Percentiles rank a stretch among this genome's conserved stretches.
phyloP scores from a whole-genome alignment of 2,113 vertebrate species.

The Neotragus moschatus region DNA sequence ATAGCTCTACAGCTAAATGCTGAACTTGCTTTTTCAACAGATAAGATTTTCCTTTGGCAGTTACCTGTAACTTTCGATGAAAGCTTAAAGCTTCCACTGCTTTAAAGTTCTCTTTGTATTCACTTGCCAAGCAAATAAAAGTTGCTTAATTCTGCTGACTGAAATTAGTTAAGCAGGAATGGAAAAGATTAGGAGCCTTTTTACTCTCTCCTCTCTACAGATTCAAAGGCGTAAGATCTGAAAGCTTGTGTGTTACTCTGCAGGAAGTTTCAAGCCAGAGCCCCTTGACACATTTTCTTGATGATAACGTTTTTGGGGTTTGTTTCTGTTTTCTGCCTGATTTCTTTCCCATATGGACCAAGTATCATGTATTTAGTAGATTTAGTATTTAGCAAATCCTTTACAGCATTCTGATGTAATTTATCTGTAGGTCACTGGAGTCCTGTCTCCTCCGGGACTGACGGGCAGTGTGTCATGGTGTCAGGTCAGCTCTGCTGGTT shows the following conservation, averaged over 20 bases:
- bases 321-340: background rate
- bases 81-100: constrained; percentile 56
- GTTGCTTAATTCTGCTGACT: constrained; percentile 65
- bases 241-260: background rate
- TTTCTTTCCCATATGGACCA: background rate
- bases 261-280: background rate
- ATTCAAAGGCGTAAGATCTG: background rate
- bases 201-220: background rate
- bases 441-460: background rate
- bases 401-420: background rate
- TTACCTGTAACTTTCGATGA: constrained; percentile 68
- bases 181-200: constrained; percentile 55
- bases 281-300: background rate
- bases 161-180: constrained; percentile 53
- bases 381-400: background rate
- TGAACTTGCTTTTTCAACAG: constrained; percentile 69
- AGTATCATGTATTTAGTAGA: background rate
- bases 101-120: constrained; percentile 54
- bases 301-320: background rate
- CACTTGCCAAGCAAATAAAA: constrained; percentile 62
- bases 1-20: constrained; percentile 55
- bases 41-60: constrained; percentile 75
- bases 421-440: background rate
- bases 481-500: background rate
- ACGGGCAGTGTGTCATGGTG: background rate